Evolutionary conservation across 2,113 vertebrate genomes (phyloP), one percentile per base, ranked within the genome.

Genomic region (Mormyrus lacerda): DNA sequence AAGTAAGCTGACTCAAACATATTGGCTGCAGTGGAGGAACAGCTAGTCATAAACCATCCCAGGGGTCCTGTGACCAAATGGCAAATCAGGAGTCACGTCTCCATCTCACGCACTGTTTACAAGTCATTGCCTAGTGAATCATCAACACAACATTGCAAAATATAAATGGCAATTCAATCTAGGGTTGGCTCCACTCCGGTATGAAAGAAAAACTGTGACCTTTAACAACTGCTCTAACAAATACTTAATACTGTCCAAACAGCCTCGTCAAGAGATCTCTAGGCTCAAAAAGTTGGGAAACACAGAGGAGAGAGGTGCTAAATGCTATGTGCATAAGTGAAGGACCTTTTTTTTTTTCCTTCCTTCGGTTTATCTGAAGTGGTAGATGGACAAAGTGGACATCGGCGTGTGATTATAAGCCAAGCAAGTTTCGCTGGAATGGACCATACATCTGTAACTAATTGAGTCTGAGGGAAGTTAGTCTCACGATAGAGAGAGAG

Each of bases 371-470:
- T 35, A 50, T 55, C 47, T 53, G 50, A 35, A 35, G 39, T 31
- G 85, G 55, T 35, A 65, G 19, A 45, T 31, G 19, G 58, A 27
- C 44, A 45, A 1, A 44, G 24, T 50, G 48, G 35, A 87, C 87
- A 44, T 2, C 39, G 35, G 39, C 4, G 39, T 44, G 48, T 44
- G 87, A 44, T 35, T 53, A 39, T 21, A 87, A 15, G 19, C 9
- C 27, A 61, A 35, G 19, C 27, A 31, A 61, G 86, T 61, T 87
- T 61, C 35, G 45, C 6, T 44, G 53, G 51, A 87, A 87, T 58
- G 86, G 35, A 7, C 86, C 19, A 19, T 65, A 50, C 87, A 87
- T 87, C 87, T 87, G 87, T 87, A 87, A 61, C 87, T 87, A 87
- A 87, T 87, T 87, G 53, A 61, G 55, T 44, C 53, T 65, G 55